Evolutionary conservation across 2,888 invertebrate genomes (phyloP), one percentile per base, ranked within the genome.

Genomic region (Perdita meconis): DNA sequence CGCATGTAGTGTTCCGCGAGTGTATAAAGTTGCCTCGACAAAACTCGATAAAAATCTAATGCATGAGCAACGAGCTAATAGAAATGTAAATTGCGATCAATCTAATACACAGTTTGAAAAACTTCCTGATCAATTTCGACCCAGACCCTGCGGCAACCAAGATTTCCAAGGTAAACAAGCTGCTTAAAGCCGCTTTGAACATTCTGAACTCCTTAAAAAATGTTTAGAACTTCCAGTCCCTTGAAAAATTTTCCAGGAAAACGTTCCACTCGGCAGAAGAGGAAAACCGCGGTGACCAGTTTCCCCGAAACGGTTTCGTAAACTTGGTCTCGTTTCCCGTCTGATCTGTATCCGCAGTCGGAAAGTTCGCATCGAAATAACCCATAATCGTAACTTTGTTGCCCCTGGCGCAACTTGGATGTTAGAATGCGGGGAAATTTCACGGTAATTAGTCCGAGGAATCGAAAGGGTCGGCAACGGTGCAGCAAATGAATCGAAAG

Each of bases 81-180:
- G 75, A 80, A 79, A 80, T 80, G 75, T 75, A 80, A 80, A 80
- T 80, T 44, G 38, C 55, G 36, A 65, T 68, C 26, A 71, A 80
- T 75, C 75, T 80, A 68, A 71, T 70, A 79, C 64, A 75, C 74
- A 70, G 64, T 61, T 64, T 71, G 47, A 30, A 50, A 66, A 67
- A 24, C 22, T 66, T 65, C 38, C 44, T 42, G 10, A 30, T 63
- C 36, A 50, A 60, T 60, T 44, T 19, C n/a, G 13, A 16, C 30
- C 30, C 12, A 1, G 34, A 12, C 19, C 34, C 19, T 19, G 3
- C 12, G 12, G 16, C 44, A 8, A 44, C 6, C 16, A 22, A 19
- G 44, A 47, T 22, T 47, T 16, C 2, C 19, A 10, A 6, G n/a
- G n/a, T n/a, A n/a, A n/a, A n/a, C n/a, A n/a, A n/a, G n/a, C n/a